phyloP scores from a whole-genome alignment of 2,113 vertebrate species.

The Empidonax traillii region DNA sequence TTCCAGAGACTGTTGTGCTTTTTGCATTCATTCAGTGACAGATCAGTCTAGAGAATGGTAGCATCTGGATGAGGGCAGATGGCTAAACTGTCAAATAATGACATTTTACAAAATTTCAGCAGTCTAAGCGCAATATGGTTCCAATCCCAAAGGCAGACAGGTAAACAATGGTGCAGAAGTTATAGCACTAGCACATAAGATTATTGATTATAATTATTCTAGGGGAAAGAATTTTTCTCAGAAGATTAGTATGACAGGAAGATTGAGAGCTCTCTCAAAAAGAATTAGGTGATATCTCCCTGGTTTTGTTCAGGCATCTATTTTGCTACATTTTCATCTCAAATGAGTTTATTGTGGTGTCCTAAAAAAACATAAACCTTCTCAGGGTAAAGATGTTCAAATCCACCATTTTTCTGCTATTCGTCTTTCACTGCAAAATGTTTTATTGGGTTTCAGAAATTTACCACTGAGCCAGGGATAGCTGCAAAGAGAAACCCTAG shows the following conservation, averaged over 20 bases:
- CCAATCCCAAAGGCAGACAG: slow-evolving; percentile 62
- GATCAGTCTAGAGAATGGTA: slow-evolving; percentile 49
- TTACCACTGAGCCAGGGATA: background rate
- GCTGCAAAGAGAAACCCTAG: background rate
- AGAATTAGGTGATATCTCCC: background rate
- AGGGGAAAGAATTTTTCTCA: slow-evolving; percentile 44
- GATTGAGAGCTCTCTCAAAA: slow-evolving; percentile 35
- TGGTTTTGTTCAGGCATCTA: background rate
- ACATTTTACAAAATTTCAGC: slow-evolving; percentile 66
- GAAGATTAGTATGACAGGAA: slow-evolving; percentile 54
- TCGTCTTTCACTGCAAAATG: background rate
- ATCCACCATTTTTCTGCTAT: background rate
- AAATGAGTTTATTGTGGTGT: background rate
- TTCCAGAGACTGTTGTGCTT: background rate
- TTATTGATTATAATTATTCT: slow-evolving; percentile 69
- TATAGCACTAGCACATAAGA: slow-evolving; percentile 33
- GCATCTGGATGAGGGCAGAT: slow-evolving; percentile 70
- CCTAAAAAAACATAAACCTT: background rate
- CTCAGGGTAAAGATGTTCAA: background rate
- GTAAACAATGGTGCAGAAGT: slow-evolving; percentile 59
- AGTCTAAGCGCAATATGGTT: slow-evolving; percentile 58
- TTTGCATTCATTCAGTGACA: slow-evolving; percentile 39
- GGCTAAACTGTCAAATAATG: slow-evolving; percentile 72
- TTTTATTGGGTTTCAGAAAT: background rate
- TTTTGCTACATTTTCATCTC: background rate